Percentiles rank a stretch among this genome's conserved stretches.
These are phyloP conservation scores for Phylloscopus trochiloides DNA, from an alignment of 2,113 vertebrate species.

Conservation along the genomic window DNA sequence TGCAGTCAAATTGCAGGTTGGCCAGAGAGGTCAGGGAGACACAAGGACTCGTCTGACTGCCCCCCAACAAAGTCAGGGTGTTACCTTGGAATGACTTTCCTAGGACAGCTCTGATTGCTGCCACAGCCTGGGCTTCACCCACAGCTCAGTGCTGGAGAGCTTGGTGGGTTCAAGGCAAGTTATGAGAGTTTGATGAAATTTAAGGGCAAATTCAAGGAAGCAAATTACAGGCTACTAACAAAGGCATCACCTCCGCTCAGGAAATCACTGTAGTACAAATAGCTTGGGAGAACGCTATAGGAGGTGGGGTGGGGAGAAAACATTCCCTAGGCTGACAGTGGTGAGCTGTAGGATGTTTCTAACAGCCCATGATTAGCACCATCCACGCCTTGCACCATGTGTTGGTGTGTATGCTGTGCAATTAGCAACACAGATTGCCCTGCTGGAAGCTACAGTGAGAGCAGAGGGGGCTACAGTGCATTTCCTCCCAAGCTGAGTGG, in stretches of 20 bases:
- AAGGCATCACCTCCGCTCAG: not conserved
- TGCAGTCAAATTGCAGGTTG: rapidly evolving
- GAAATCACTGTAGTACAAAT: not conserved
- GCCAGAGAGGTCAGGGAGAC: not conserved
- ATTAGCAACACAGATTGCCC: rapidly evolving
- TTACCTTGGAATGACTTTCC: not conserved
- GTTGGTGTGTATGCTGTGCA: not conserved
- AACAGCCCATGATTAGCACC: not conserved
- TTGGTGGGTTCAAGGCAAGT: not conserved
- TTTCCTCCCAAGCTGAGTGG: not conserved
- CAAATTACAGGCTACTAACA: constrained; percentile 6
- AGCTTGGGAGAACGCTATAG: not conserved
- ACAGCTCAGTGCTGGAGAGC: not conserved
- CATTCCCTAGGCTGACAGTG: not conserved
- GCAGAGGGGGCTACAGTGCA: not conserved
- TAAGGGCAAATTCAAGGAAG: not conserved
- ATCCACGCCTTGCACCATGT: not conserved
- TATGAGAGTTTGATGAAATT: not conserved
- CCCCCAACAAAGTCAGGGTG: not conserved
- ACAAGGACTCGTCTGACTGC: not conserved
- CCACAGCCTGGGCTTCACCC: not conserved
- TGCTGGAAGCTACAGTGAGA: not conserved
- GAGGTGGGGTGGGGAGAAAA: not conserved
- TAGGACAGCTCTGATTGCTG: not conserved
- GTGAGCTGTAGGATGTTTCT: not conserved